Evolutionary conservation across 2,888 invertebrate genomes (phyloP).

Genomic region (Tiphia femorata): DNA sequence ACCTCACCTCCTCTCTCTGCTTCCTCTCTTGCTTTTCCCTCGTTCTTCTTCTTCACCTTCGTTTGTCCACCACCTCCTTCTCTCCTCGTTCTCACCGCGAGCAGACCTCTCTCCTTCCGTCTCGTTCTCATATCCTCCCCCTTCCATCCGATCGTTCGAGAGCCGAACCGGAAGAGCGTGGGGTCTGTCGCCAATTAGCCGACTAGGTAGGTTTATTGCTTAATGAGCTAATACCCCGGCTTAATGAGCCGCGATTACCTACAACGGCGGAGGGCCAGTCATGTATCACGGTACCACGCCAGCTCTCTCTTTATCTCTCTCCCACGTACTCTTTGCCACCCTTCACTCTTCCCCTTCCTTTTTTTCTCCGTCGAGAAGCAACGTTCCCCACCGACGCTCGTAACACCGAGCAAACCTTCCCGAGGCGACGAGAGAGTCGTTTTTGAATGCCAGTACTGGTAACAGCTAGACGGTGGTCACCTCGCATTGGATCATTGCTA

Average conservation of each 20-base stretch:
- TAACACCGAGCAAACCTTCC: too few relatives aligned
- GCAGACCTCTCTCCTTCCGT: not conserved
- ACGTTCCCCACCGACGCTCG: too few relatives aligned
- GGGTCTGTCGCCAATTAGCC: constrained; percentile 60
- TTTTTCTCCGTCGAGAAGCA: too few relatives aligned
- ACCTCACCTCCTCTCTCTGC: constrained; percentile 6
- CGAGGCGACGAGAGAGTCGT: too few relatives aligned
- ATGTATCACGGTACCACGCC: constrained; percentile 23
- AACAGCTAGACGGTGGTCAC: too few relatives aligned
- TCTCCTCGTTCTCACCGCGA: too few relatives aligned
- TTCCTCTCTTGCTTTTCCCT: not conserved
- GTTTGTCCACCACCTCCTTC: too few relatives aligned
- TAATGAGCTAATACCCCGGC: constrained; percentile 61
- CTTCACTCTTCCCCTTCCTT: too few relatives aligned
- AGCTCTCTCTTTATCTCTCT: too few relatives aligned
- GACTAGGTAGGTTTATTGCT: constrained; percentile 61
- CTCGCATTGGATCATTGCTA: too few relatives aligned
- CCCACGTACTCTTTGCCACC: too few relatives aligned
- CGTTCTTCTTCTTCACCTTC: not conserved
- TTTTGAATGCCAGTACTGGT: too few relatives aligned
- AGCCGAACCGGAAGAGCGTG: constrained; percentile 54
- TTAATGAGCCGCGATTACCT: constrained; percentile 62
- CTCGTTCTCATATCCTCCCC: not conserved
- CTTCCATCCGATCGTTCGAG: constrained; percentile 35
- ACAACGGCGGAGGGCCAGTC: constrained; percentile 37